These are phyloP conservation scores for Pleuronectes platessa DNA, from an alignment of 2,113 vertebrate species.

Conservation along the genomic window DNA sequence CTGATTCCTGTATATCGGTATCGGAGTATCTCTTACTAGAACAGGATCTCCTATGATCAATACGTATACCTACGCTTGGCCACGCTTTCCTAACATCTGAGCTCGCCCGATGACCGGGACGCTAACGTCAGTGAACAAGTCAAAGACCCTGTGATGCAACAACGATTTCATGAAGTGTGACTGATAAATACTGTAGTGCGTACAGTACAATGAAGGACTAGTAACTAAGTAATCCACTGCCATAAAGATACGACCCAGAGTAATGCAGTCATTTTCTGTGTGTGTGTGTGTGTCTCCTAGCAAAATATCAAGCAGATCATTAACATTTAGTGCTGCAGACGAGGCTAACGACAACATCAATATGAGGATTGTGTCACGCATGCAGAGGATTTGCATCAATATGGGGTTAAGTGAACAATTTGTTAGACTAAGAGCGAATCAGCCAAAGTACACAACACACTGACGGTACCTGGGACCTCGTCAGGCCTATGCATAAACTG, in stretches of 20 bases:
- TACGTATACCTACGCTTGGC: conserved; percentile 15
- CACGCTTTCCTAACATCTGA: not conserved
- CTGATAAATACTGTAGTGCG: conserved; percentile 15
- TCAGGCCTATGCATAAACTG: conserved; percentile 43
- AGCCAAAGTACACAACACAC: conserved; percentile 33
- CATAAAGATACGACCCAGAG: conserved; percentile 28
- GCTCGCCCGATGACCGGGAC: conserved; percentile 23
- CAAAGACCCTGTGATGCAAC: conserved; percentile 5
- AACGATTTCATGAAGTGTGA: not conserved
- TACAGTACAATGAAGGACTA: conserved; percentile 35
- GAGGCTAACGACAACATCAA: not conserved
- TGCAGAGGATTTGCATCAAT: conserved; percentile 25
- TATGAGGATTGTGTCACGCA: conserved; percentile 10
- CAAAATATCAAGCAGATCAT: conserved; percentile 14
- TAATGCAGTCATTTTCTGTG: conserved; percentile 12
- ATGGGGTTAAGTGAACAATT: conserved; percentile 15
- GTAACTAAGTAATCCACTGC: conserved; percentile 51
- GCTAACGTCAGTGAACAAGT: conserved; percentile 17
- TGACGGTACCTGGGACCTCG: conserved; percentile 16
- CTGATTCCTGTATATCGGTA: too few relatives aligned
- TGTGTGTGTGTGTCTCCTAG: conserved; percentile 6
- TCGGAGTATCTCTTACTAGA: not conserved
- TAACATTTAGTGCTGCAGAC: not conserved
- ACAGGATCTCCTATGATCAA: conserved; percentile 22
- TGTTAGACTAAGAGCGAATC: conserved; percentile 14